Evolutionary conservation across 2,888 invertebrate species (phyloP).

Genomic region (Lymantria monacha): DNA sequence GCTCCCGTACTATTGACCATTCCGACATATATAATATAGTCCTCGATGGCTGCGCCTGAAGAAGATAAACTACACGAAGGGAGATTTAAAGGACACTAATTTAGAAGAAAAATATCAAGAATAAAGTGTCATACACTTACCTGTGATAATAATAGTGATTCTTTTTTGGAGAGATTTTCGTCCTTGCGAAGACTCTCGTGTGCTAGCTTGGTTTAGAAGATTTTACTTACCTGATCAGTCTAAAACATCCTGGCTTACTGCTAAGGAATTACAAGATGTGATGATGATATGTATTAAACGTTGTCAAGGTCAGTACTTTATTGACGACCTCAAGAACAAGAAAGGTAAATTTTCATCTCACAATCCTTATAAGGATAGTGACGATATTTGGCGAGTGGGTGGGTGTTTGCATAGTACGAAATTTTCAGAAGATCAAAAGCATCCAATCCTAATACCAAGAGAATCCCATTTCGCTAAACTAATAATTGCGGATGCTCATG

Average conservation of each 20-base stretch:
- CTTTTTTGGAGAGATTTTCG: background rate
- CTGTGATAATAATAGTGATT: background rate
- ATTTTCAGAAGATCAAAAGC: background rate
- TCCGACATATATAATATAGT: too few relatives aligned
- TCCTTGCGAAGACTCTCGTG: background rate
- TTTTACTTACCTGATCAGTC: background rate
- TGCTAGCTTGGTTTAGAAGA: background rate
- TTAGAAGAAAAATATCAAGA: background rate
- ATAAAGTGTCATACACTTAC: background rate
- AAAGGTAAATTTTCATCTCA: background rate
- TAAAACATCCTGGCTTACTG: background rate
- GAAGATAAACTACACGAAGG: background rate
- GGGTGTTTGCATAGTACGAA: background rate
- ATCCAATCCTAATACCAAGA: background rate
- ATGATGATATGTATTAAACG: background rate
- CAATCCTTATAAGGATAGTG: background rate
- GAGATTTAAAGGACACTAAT: background rate
- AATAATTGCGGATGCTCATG: conserved; percentile 1
- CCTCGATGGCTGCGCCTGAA: background rate
- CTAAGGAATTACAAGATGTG: background rate
- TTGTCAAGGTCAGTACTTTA: background rate
- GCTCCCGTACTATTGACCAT: too few relatives aligned
- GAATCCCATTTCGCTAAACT: background rate
- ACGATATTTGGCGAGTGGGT: background rate
- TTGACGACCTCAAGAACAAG: background rate